Conservation (phyloP, 2,797 vertebrate species). For the Lateolabrax maculatus region DNA sequence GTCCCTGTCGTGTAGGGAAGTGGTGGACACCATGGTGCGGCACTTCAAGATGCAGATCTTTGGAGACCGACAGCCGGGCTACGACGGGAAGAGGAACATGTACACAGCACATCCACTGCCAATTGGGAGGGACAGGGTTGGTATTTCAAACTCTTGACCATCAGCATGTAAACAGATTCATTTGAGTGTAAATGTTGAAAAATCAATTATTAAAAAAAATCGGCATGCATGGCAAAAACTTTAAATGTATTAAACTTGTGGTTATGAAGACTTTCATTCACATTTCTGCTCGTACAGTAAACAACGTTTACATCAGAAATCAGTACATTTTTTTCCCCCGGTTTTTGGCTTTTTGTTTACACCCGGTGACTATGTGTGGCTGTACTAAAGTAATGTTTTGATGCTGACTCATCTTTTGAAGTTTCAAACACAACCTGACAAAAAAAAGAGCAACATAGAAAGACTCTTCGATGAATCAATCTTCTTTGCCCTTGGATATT, state of each 20-base stretch:
- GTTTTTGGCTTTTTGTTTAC: constrained; percentile 4
- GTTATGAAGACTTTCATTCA: background rate
- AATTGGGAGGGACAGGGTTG: constrained; percentile 95
- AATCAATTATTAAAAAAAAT: background rate
- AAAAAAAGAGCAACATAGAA: too few species aligned
- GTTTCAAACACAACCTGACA: background rate
- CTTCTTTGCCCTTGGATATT: constrained; percentile 2
- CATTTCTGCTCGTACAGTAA: background rate
- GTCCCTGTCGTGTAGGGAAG: constrained; percentile 87
- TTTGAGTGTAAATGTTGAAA: background rate
- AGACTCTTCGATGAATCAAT: too few species aligned
- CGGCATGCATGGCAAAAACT: background rate
- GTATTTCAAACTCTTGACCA: constrained; percentile 46
- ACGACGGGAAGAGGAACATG: constrained; percentile 99
- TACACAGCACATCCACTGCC: constrained; percentile 97
- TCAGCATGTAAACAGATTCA: background rate
- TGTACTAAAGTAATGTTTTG: background rate
- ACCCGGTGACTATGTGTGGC: background rate
- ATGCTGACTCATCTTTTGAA: background rate
- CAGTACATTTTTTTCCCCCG: background rate
- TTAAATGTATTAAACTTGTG: background rate
- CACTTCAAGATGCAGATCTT: constrained; percentile 99
- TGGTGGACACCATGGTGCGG: constrained; percentile 98
- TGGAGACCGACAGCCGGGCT: constrained; percentile 97
- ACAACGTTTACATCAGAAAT: too few species aligned